Evolutionary conservation across 2,113 vertebrate genomes (phyloP).

Genomic region (Spermophilus dauricus): DNA sequence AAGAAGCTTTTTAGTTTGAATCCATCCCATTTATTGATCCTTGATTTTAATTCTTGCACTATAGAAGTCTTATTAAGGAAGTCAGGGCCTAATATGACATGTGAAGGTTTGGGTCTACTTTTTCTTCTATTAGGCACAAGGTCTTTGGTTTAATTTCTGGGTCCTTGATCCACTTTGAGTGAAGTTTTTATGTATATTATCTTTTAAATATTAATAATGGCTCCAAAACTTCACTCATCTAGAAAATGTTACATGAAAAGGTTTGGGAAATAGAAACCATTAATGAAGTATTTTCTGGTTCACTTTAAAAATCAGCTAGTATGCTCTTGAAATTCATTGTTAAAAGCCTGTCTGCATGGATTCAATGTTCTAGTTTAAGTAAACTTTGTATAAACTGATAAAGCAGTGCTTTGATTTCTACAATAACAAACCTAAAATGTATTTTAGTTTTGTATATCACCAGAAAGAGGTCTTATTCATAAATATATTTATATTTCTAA

Average conservation of each 20-base stretch:
- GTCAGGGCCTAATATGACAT: too few species aligned
- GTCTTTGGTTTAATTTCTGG: too few species aligned
- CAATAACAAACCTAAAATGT: conserved; percentile 7
- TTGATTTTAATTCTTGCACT: too few species aligned
- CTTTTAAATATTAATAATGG: conserved; percentile 38
- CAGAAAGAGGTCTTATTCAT: background rate
- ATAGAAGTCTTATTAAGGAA: too few species aligned
- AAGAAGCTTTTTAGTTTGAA: too few species aligned
- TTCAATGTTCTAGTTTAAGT: background rate
- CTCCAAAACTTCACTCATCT: conserved; percentile 38
- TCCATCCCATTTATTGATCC: too few species aligned
- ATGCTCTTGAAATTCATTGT: background rate
- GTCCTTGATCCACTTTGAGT: too few species aligned
- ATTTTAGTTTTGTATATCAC: background rate
- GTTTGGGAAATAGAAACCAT: conserved; percentile 47
- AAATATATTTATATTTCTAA: conserved; percentile 44
- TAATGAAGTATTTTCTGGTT: conserved; percentile 51
- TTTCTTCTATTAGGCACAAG: too few species aligned
- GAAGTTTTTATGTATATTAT: background rate
- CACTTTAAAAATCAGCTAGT: conserved; percentile 32
- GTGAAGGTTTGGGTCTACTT: too few species aligned
- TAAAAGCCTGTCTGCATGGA: conserved; percentile 11
- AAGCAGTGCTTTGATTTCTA: conserved; percentile 35
- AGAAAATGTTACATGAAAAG: conserved; percentile 45
- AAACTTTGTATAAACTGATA: background rate